Evolutionary conservation across 2,113 vertebrate species (phyloP).

Genomic region (Alethe diademata): DNA sequence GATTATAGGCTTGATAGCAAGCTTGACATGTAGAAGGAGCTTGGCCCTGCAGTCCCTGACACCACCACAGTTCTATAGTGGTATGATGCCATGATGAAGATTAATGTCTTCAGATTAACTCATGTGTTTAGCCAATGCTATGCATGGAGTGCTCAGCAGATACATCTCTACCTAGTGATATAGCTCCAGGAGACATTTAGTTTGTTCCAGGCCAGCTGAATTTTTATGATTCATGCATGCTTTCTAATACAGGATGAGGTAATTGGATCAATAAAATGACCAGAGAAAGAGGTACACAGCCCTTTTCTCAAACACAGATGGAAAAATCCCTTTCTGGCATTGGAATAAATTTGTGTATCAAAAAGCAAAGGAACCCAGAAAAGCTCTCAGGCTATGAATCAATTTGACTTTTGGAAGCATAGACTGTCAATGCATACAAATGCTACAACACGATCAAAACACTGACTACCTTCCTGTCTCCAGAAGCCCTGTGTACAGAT

Average conservation of each 20-base stretch:
- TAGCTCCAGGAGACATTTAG: background rate
- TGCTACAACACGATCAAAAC: background rate
- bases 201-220: background rate
- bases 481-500: background rate
- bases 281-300: background rate
- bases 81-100: background rate
- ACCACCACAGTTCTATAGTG: background rate
- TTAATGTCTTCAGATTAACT: background rate
- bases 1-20: background rate
- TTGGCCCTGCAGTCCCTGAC: background rate
- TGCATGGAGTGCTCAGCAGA: background rate
- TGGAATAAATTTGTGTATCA: background rate
- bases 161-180: background rate
- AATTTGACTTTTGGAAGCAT: background rate
- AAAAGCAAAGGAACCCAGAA: background rate
- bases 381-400: background rate
- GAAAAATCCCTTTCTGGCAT: background rate
- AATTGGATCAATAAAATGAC: background rate
- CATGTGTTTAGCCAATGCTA: background rate
- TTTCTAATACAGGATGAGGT: background rate
- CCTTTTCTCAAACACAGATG: background rate
- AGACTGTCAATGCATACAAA: background rate
- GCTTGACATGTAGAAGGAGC: background rate
- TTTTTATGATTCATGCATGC: background rate
- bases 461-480: background rate